These are phyloP conservation scores for Thunnus albacares DNA, from an alignment of 2,797 vertebrate species.

Conservation along the genomic window DNA sequence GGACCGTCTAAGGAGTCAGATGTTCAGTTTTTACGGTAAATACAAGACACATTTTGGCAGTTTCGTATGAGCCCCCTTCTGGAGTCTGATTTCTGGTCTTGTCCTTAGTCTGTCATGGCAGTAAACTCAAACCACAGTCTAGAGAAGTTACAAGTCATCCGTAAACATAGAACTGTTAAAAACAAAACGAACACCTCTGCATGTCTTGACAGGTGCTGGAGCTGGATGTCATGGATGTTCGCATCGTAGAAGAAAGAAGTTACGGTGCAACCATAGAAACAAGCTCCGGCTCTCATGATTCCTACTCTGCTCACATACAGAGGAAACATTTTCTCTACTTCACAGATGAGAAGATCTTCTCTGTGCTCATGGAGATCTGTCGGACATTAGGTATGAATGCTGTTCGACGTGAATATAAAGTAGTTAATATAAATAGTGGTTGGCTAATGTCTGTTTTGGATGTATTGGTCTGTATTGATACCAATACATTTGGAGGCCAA, in stretches of 20 bases:
- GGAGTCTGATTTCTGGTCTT: neutral
- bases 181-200: neutral
- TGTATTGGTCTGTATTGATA: neutral
- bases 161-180: neutral
- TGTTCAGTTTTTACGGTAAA: no score
- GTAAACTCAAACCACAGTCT: neutral
- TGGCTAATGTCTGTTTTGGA: neutral
- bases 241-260: constrained; percentile 89
- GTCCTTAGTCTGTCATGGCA: neutral
- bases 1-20: no score
- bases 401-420: neutral
- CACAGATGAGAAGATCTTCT: constrained; percentile 88
- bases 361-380: constrained; percentile 90
- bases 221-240: constrained; percentile 91
- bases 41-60: no score
- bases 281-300: constrained; percentile 2
- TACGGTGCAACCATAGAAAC: constrained; percentile 59
- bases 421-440: neutral
- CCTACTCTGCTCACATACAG: constrained; percentile 62
- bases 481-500: no score
- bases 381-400: constrained; percentile 82
- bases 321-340: constrained; percentile 94
- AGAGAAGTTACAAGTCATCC: neutral
- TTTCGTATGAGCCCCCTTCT: neutral
- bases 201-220: constrained; percentile 86